phyloP scores from a whole-genome alignment of 2,888 invertebrate genomes.

The Enchytraeus crypticus region DNA sequence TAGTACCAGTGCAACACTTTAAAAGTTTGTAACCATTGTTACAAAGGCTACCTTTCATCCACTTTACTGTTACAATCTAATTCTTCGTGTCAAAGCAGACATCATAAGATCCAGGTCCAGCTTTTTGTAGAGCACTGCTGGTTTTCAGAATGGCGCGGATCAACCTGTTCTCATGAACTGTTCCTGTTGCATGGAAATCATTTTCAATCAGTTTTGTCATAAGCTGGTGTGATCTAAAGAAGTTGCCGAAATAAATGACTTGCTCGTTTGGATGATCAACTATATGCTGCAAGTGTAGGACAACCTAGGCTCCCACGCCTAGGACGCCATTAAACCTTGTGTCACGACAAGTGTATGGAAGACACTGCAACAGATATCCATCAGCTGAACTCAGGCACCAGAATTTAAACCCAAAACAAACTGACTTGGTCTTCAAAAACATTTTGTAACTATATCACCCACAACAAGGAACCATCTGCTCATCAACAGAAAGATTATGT shows the following conservation, averaged over 20 bases:
- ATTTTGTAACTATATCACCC: background rate
- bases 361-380: too few relatives aligned
- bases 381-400: too few relatives aligned
- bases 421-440: background rate
- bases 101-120: background rate
- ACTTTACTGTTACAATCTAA: background rate
- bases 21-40: background rate
- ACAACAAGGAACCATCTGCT: too few relatives aligned
- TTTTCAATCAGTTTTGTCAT: background rate
- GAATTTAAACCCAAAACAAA: background rate
- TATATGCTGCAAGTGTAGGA: too few relatives aligned
- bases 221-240: background rate
- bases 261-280: too few relatives aligned
- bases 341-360: too few relatives aligned
- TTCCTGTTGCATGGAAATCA: background rate
- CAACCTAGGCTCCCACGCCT: background rate
- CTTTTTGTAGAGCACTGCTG: background rate
- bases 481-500: background rate
- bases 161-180: background rate
- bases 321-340: background rate
- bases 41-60: background rate
- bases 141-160: background rate
- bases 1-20: background rate
- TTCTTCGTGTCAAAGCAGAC: background rate
- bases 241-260: background rate